These are phyloP conservation scores for Strix aluco DNA, from an alignment of 2,113 vertebrate species.

Conservation along the genomic window DNA sequence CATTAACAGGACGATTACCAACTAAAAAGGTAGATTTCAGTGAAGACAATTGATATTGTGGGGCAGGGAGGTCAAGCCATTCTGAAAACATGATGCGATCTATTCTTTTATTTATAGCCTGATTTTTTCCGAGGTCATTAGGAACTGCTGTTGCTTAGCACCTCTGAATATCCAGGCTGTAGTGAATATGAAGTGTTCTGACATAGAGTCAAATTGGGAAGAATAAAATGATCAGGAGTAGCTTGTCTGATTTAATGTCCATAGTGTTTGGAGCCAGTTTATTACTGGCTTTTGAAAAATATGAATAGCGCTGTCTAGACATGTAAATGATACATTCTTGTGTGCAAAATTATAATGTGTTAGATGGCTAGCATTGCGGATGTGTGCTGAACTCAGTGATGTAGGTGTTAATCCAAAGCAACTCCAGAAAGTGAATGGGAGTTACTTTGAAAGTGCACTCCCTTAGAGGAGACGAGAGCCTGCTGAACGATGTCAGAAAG, in stretches of 20 bases:
- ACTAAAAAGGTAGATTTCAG: slow-evolving; percentile 98
- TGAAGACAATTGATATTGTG: slow-evolving; percentile 68
- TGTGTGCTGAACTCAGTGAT: neutral
- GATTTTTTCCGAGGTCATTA: neutral
- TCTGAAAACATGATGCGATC: slow-evolving; percentile 44
- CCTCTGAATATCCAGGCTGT: slow-evolving; percentile 15
- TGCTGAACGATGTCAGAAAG: neutral
- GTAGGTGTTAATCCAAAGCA: neutral
- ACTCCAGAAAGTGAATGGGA: neutral
- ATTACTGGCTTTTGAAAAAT: slow-evolving; percentile 28
- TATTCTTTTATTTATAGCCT: slow-evolving; percentile 51
- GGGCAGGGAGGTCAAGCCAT: slow-evolving; percentile 64
- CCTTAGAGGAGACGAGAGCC: neutral
- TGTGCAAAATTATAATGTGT: neutral
- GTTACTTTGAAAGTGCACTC: neutral
- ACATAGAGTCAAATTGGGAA: neutral
- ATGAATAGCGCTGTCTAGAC: neutral
- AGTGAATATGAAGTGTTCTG: neutral
- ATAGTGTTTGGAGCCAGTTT: neutral
- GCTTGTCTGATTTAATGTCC: slow-evolving; percentile 26
- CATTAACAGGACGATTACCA: slow-evolving; percentile 99
- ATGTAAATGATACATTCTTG: neutral
- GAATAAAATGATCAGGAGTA: slow-evolving; percentile 18
- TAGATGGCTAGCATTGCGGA: neutral
- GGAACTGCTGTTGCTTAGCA: slow-evolving; percentile 29